Conservation (phyloP, 2,888 invertebrate genomes). For the Stenurella melanura region DNA sequence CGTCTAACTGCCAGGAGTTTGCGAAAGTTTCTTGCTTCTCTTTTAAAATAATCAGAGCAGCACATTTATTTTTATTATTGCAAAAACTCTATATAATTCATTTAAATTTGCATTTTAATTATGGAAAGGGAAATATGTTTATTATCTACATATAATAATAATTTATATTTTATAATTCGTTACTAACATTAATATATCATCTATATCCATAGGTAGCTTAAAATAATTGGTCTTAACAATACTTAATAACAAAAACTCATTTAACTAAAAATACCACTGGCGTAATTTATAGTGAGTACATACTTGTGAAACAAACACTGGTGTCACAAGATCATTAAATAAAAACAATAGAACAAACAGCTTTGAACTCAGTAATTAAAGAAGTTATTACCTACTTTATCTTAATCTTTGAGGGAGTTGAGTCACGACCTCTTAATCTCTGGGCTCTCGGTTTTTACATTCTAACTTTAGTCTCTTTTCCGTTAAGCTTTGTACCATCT, state of each 20-base stretch:
- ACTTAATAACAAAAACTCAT: conserved; percentile 1
- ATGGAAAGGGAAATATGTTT: conserved; percentile 28
- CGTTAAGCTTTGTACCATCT: conserved; percentile 98
- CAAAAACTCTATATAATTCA: background rate
- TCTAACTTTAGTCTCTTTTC: conserved; percentile 98
- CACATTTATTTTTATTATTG: too few species aligned
- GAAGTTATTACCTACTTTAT: conserved; percentile 83
- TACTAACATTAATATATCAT: conserved; percentile 26
- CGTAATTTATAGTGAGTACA: conserved; percentile 28
- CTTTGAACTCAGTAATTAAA: conserved; percentile 20
- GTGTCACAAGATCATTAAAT: conserved; percentile 17
- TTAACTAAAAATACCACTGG: conserved; percentile 35
- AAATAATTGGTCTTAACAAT: conserved; percentile 20
- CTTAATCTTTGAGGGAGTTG: conserved; percentile 88
- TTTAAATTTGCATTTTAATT: conserved; percentile 29
- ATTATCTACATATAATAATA: conserved; percentile 34
- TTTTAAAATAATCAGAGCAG: too few species aligned
- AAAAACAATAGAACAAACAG: conserved; percentile 21
- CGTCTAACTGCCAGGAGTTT: too few species aligned
- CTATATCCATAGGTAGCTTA: conserved; percentile 24
- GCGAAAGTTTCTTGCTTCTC: too few species aligned
- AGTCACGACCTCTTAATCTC: conserved; percentile 98
- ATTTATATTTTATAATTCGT: conserved; percentile 30
- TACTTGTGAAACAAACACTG: conserved; percentile 29
- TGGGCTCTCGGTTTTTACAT: conserved; percentile 98